A percentile compares a stretch with the other conserved stretches of the same genome.
phyloP scores from a whole-genome alignment of 2,113 vertebrate species.

The Murina feae region DNA sequence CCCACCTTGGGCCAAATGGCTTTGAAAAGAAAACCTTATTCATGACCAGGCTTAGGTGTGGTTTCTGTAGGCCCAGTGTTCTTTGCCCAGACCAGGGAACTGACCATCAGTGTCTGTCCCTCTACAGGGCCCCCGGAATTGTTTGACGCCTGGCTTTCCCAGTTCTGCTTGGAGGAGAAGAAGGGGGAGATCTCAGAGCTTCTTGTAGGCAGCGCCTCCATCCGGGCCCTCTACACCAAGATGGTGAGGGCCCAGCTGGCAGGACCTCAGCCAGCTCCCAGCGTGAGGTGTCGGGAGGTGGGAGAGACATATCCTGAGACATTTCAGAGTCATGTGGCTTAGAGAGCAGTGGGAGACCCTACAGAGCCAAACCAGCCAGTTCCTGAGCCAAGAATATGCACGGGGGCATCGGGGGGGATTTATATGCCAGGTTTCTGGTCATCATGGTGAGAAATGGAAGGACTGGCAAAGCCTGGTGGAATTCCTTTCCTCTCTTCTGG shows the following conservation, averaged over 20 bases:
- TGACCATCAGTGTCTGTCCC: constrained; percentile 57
- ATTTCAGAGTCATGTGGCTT: not conserved
- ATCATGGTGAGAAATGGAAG: constrained; percentile 8
- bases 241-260: constrained; percentile 84
- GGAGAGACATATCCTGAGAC: not conserved
- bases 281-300: not conserved
- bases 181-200: constrained; percentile 94
- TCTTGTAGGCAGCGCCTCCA: constrained; percentile 92
- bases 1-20: not conserved
- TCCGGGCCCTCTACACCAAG: constrained; percentile 95
- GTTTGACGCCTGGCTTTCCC: constrained; percentile 90
- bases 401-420: not conserved
- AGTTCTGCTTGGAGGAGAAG: constrained; percentile 91
- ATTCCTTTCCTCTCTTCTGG: constrained; percentile 20
- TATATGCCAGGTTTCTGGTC: not conserved
- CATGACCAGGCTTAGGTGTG: not conserved
- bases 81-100: constrained; percentile 17
- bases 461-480: not conserved
- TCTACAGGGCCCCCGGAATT: constrained; percentile 88
- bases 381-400: not conserved
- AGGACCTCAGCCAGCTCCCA: not conserved
- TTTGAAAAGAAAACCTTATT: constrained; percentile 2
- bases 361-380: not conserved
- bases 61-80: constrained; percentile 11
- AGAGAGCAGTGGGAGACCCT: not conserved